Conservation (phyloP, 2,888 invertebrate genomes). For the Clitarchus hookeri region DNA sequence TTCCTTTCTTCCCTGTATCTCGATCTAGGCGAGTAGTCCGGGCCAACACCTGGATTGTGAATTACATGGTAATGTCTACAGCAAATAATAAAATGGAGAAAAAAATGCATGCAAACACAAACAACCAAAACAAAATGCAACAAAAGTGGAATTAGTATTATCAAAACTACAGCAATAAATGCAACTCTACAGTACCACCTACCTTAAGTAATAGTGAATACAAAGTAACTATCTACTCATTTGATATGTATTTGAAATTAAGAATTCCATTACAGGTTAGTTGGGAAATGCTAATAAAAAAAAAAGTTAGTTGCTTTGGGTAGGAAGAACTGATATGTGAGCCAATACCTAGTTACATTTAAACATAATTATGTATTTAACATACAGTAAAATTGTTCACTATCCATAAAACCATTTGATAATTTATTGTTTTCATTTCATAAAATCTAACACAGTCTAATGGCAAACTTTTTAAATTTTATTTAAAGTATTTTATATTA, state of each 20-base stretch:
- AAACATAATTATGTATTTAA: too few relatives aligned
- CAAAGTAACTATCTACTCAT: not conserved
- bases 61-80: constrained; percentile 32
- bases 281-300: too few relatives aligned
- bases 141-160: constrained; percentile 24
- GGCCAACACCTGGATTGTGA: constrained; percentile 34
- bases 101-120: constrained; percentile 15
- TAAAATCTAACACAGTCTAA: not conserved
- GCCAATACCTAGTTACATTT: too few relatives aligned
- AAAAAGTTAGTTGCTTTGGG: too few relatives aligned
- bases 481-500: not conserved
- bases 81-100: constrained; percentile 26
- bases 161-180: not conserved
- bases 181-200: constrained; percentile 25
- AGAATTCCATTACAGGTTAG: constrained; percentile 16
- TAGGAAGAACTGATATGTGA: too few relatives aligned
- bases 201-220: constrained; percentile 17
- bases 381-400: too few relatives aligned
- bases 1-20: constrained; percentile 33
- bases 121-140: constrained; percentile 26
- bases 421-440: too few relatives aligned
- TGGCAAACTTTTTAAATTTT: not conserved
- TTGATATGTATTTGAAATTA: constrained; percentile 7
- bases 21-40: constrained; percentile 15
- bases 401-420: too few relatives aligned